phyloP scores from a whole-genome alignment of 2,797 vertebrate genomes.

The Ctenopoma kingsleyae region DNA sequence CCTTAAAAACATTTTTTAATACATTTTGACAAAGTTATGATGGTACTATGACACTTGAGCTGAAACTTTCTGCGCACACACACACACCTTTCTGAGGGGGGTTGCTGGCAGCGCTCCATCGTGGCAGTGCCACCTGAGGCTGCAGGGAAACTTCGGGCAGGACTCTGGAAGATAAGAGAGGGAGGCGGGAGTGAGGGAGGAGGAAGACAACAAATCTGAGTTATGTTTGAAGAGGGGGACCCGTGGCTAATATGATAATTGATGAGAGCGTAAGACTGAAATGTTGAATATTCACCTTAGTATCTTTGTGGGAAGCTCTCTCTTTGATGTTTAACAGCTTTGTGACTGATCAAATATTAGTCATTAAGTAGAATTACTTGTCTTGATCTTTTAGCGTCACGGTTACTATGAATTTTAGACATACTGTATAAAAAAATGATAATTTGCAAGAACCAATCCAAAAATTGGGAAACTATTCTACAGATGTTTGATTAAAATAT shows the following conservation, averaged over 20 bases:
- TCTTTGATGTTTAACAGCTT: constrained; percentile 70
- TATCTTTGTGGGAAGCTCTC: constrained; percentile 65
- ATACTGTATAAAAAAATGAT: constrained; percentile 30
- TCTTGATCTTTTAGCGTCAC: constrained; percentile 1
- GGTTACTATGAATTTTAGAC: background rate
- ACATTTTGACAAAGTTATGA: background rate
- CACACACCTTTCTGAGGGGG: constrained; percentile 66
- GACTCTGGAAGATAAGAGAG: constrained; percentile 82
- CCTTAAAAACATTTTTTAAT: background rate
- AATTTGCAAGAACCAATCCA: constrained; percentile 22
- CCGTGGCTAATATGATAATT: constrained; percentile 69
- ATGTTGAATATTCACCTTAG: constrained; percentile 79
- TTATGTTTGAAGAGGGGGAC: constrained; percentile 65
- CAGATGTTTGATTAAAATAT: constrained; percentile 24
- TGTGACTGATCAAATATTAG: constrained; percentile 57
- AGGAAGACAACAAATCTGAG: constrained; percentile 75
- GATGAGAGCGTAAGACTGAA: constrained; percentile 64
- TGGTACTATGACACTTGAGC: background rate
- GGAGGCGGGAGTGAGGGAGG: constrained; percentile 78
- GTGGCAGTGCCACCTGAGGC: constrained; percentile 64
- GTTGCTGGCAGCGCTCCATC: constrained; percentile 59
- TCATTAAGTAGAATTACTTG: constrained; percentile 18
- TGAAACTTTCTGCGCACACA: background rate
- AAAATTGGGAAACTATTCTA: constrained; percentile 5
- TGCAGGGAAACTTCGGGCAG: constrained; percentile 61